Base-by-base conservation (phyloP, 2,113 vertebrate species). In the Rhadina sibilatrix region DNA sequence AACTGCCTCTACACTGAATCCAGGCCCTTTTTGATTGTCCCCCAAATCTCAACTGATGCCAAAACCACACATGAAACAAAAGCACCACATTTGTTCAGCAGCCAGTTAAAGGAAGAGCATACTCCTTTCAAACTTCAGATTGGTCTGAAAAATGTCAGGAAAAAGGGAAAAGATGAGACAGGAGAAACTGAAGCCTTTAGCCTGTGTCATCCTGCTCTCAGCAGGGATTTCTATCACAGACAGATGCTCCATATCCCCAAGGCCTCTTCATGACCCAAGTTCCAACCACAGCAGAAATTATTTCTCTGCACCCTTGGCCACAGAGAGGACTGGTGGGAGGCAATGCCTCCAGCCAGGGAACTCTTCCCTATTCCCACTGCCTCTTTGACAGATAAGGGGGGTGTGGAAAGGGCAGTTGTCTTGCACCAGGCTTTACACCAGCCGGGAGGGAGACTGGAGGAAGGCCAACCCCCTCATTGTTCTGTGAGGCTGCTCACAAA, bases 401-500 rank as follows among this genome's bases (percentile, higher is more conserved):
- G 50, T 64, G 56, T 52, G 64, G 76, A 74, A 93, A 71, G 87
- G 93, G 86, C 90, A 84, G 53, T 92, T 92, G 81, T 47, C 68
- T 63, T 84, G 77, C 65, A 65, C 22, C 81, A 95, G 75, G 77
- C 84, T 87, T 52, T 89, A 69, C 68, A 78, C 35, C 89, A 96
- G 75, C 75, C 5, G 0, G 61, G 52, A 21, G 8, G 84, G 88
- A 90, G 83, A 63, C 15, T 97, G 97, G 97, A 96, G 71, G 38
- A 69, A 81, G 60, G 94, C 97, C 97, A 97, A 33, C 27, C 52
- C 38, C 60, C 74, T 94, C 86, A 82, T 93, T 95, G 89, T 90
- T 91, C 83, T 38, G 35, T 5, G 33, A 81, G 54, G 52, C 65
- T 92, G 80, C 93, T 97, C 93, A 97, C 96, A 97, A 96, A 93